phyloP scores from a whole-genome alignment of 2,888 invertebrate genomes.

The Drosophila koepferae region DNA sequence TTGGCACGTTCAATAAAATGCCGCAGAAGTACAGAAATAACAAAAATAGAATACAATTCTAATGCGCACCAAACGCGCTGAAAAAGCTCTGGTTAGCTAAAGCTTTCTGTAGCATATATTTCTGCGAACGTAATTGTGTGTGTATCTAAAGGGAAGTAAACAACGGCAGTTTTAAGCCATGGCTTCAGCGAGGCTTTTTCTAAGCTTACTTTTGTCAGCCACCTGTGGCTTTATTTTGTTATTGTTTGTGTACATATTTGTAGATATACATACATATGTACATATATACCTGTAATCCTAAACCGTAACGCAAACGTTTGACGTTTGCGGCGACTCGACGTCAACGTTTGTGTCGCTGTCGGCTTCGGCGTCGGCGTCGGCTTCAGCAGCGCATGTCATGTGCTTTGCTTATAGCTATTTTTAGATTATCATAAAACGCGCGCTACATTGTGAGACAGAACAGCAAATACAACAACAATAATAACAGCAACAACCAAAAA shows the following conservation, averaged over 20 bases:
- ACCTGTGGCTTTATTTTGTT: constrained; percentile 37
- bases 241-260: not conserved
- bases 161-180: not conserved
- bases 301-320: constrained; percentile 27
- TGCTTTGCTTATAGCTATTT: constrained; percentile 52
- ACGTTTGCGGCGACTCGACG: constrained; percentile 3
- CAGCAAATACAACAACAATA: constrained; percentile 24
- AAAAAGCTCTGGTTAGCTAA: not conserved
- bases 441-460: constrained; percentile 43
- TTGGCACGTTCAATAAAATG: constrained; percentile 1
- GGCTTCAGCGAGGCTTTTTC: constrained; percentile 3
- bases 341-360: constrained; percentile 1
- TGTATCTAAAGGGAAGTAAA: not conserved
- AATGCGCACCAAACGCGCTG: not conserved
- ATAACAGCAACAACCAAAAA: constrained; percentile 9
- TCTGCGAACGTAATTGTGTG: constrained; percentile 26
- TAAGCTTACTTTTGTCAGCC: constrained; percentile 15
- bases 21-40: too few relatives aligned
- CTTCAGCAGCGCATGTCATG: constrained; percentile 43
- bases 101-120: constrained; percentile 52
- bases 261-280: not conserved
- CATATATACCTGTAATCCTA: constrained; percentile 35
- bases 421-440: constrained; percentile 52
- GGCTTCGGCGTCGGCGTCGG: constrained; percentile 12
- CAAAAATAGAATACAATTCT: not conserved